A percentile compares a stretch with the other conserved stretches of the same genome.
These are phyloP conservation scores for Cottus gobio DNA, from an alignment of 2,113 vertebrate genomes.

Conservation along the genomic window DNA sequence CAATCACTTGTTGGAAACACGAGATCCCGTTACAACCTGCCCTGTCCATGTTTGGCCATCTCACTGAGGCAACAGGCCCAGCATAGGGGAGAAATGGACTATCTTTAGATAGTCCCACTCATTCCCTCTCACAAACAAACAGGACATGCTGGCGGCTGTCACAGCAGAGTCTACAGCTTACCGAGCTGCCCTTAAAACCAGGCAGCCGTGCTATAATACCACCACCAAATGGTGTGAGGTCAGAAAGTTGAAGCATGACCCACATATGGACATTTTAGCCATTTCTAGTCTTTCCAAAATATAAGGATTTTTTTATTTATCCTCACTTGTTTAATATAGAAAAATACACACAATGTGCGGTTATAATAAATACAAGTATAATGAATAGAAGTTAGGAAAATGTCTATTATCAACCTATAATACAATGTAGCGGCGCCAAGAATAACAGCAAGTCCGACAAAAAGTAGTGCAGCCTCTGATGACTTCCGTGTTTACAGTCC, in stretches of 20 bases:
- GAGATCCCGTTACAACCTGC: constrained; percentile 59
- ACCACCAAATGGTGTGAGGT: neutral
- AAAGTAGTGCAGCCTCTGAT: constrained; percentile 79
- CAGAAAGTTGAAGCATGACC: constrained; percentile 5
- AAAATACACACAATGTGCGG: neutral
- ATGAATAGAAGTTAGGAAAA: neutral
- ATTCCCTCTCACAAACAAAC: constrained; percentile 53
- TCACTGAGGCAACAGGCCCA: constrained; percentile 49
- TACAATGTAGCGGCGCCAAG: constrained; percentile 39
- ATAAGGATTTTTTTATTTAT: neutral
- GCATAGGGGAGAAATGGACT: constrained; percentile 57
- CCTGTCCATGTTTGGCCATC: constrained; percentile 84
- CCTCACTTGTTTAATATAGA: neutral
- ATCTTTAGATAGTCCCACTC: constrained; percentile 81
- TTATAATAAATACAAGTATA: neutral
- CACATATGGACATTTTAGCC: neutral
- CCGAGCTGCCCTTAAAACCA: constrained; percentile 51
- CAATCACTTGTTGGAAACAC: constrained; percentile 69
- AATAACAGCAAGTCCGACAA: constrained; percentile 63
- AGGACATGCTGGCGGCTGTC: constrained; percentile 10
- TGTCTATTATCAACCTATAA: neutral
- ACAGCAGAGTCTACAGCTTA: constrained; percentile 25
- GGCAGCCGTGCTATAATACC: constrained; percentile 32
- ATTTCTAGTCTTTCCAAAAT: neutral
- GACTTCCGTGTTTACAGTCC: constrained; percentile 87